Base-by-base conservation (phyloP, 2,888 invertebrate species). In the Eristalis tenax region DNA sequence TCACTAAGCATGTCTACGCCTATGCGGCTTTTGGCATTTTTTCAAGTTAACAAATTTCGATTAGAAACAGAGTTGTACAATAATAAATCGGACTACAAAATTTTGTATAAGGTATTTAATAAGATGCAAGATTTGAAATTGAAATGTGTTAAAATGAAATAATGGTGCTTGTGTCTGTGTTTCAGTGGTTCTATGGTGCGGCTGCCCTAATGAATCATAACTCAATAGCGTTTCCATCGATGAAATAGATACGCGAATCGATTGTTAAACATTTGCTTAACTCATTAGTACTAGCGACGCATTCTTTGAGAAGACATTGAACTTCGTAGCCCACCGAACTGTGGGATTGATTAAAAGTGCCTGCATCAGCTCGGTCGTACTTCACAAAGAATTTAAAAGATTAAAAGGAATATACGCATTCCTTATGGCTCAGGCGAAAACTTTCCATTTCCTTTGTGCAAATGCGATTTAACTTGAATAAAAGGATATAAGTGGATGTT, bases 211-310 rank as follows among this genome's bases (percentile, higher is more conserved):
- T 50, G 50, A 70, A 26, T 63, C 18, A 26, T 64, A n/a, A 38
- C 18, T 38, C 43, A 65, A 73, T 79, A 66, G 11, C 66, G 73
- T 66, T 59, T 65, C 59, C 50, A 23, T 23, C 23, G 32, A 73
- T 56, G 59, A 66, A 73, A 66, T 28, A 80, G 11, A 32, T 68
- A 74, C 74, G 78, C 74, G 83, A 56, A 68, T 6, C n/a, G 78
- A 56, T 63, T 80, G n/a, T 15, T 23, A 63, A 80, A 66, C 28
- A 68, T 74, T 73, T 66, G 2, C 3, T 43, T 6, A 43, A 65
- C 22, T 65, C 71, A 61, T 56, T 65, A 65, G 78, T 40, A 40
- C 57, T 22, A 77, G 35, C 32, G 4, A 1, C 11, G 18, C 15
- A 70, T 10, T 57, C 13, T 57, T 43, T 59, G 4, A 22, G 10